Conservation (phyloP, 2,113 vertebrate genomes). For the Pelodiscus sinensis region DNA sequence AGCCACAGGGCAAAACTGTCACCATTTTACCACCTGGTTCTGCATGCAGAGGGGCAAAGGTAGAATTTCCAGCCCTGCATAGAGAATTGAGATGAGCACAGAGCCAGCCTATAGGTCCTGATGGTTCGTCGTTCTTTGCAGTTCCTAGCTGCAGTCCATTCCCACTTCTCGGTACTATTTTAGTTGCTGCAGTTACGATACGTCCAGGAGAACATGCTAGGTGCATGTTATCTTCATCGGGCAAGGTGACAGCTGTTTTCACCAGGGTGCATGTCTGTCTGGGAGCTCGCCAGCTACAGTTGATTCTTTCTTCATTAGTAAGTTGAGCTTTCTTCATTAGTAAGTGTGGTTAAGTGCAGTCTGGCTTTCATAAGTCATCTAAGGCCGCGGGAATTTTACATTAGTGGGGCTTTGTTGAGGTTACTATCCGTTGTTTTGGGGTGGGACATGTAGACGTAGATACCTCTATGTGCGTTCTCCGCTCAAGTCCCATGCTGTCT, state of each 20-base stretch:
- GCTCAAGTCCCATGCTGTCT: not conserved
- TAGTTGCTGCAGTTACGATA: not conserved
- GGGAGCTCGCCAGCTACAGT: no score
- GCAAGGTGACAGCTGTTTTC: not conserved
- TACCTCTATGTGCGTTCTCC: not conserved
- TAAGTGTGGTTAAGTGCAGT: no score
- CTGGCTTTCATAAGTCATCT: no score
- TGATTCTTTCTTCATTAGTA: no score
- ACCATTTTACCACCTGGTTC: not conserved
- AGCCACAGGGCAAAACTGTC: not conserved
- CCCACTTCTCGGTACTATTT: not conserved
- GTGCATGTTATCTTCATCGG: not conserved
- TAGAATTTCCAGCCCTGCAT: not conserved
- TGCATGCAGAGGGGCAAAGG: not conserved
- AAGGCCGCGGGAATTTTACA: not conserved
- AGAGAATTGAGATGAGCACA: not conserved
- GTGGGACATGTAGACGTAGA: not conserved
- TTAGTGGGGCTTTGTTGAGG: not conserved
- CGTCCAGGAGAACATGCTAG: not conserved
- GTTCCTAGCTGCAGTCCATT: not conserved
- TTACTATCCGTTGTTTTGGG: not conserved
- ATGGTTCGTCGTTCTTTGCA: not conserved
- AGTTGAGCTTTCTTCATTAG: no score
- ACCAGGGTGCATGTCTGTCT: no score
- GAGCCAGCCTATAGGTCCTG: not conserved